Base-by-base conservation (phyloP, 2,113 vertebrate species). In the Danionella cerebrum region DNA sequence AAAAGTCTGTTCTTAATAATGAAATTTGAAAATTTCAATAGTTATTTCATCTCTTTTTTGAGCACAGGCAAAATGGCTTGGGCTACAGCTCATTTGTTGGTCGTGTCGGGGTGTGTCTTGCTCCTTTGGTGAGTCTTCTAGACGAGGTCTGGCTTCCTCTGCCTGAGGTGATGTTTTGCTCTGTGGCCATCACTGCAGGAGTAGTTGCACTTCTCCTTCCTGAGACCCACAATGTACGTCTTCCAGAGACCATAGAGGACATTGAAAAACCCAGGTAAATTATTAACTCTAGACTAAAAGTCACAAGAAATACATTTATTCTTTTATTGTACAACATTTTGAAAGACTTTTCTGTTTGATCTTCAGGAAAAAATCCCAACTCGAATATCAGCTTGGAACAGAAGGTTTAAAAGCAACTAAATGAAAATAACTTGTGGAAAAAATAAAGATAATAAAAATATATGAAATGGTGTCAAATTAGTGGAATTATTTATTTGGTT, bases 181-280 rank as follows among this genome's bases (percentile, higher is more conserved):
- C 66, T 1, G 57, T 83, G 1, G 80, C 87, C 33, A 10, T 89
- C 14, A 2, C 74, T 2, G 81, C 82, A 9, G 89, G 88, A 3
- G 65, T 85, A 7, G 50, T 76, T n/a, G 55, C 83, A 0, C 78
- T 88, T 69, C 75, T 90, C 27, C 83, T 93, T 0, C 87, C 89
- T 1, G 92, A 58, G 84, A 92, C 86, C 6, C 80, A 13, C 22
- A 75, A 79, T 10, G 35, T 76, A 2, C 77, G 70, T n/a, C 74
- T 90, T n/a, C 90, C 86, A 18, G 88, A 93, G 69, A 91, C 88
- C 6, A 86, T 92, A 45, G 83, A 89, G 62, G 89, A 91, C 0
- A 79, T 91, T 60, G 88, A 91, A 53, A 66, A 72, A 48, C 79
- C 65, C 13, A 84, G 86, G 90, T 91, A 21, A 1, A 13, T 36